Percentiles rank a stretch among this genome's conserved stretches.
Evolutionary conservation across 1,140 invertebrate genomes (phyloP).

Genomic region (Aphaenogaster floridana): DNA sequence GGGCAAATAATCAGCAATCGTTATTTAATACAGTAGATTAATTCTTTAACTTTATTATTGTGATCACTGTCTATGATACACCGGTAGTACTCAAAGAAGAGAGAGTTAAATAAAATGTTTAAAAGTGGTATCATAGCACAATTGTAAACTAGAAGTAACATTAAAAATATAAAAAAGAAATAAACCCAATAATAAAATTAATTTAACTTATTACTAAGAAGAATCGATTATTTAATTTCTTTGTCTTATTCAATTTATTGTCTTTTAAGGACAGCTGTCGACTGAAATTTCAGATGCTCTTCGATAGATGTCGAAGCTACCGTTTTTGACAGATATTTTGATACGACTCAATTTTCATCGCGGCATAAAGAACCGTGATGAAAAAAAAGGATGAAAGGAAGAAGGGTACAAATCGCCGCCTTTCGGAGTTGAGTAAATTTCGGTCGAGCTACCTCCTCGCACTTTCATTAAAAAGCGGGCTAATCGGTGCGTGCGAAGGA

Average conservation of each 20-base stretch:
- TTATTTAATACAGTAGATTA: neutral
- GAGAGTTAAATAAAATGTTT: neutral
- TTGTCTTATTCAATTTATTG: conserved; percentile 1
- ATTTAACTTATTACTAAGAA: neutral
- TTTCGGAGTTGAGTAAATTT: conserved; percentile 35
- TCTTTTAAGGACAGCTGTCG: neutral
- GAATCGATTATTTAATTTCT: neutral
- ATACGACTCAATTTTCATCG: conserved; percentile 40
- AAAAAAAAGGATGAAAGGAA: neutral
- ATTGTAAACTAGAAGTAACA: neutral
- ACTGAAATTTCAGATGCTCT: conserved; percentile 2
- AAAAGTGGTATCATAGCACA: neutral
- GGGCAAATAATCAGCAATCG: conserved; percentile 7
- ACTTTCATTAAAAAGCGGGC: conserved; percentile 60
- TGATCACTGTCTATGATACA: too few species aligned
- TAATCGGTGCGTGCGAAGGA: conserved; percentile 37
- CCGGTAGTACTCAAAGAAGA: neutral
- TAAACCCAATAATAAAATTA: neutral
- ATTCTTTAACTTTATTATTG: conserved; percentile 4
- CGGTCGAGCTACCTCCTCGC: conserved; percentile 5
- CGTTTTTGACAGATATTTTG: neutral
- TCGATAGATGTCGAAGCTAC: neutral
- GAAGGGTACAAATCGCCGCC: conserved; percentile 34
- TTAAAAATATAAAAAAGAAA: neutral
- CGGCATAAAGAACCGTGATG: conserved; percentile 5